Evolutionary conservation across 23 tunicate species (phyloP).

Genomic region (Aplidium turbinatum): DNA sequence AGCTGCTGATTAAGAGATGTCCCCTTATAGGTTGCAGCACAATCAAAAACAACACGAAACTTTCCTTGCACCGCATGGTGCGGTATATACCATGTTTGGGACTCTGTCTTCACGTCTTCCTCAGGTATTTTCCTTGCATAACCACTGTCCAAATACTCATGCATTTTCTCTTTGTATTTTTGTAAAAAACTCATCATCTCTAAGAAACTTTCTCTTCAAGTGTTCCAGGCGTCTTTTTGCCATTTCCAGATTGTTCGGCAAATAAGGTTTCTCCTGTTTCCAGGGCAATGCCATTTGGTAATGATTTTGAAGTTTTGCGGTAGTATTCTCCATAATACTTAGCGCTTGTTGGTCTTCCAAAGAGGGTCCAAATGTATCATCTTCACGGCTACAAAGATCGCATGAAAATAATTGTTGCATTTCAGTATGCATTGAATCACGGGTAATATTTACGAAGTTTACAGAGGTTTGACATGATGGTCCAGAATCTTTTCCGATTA

Average conservation of each 20-base stretch:
- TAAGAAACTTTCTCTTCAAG: conserved; percentile 7
- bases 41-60: conserved; percentile 25
- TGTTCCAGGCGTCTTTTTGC: neutral
- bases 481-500: too few species aligned
- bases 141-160: neutral
- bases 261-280: conserved; percentile 16
- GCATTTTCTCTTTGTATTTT: conserved; percentile 18
- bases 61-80: conserved; percentile 8
- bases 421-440: too few species aligned
- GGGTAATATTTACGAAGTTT: too few species aligned
- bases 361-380: too few species aligned
- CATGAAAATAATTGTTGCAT: too few species aligned
- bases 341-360: too few species aligned
- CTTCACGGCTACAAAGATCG: too few species aligned
- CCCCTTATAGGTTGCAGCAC: conserved; percentile 13
- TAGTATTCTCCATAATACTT: too few species aligned
- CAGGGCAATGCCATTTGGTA: conserved; percentile 15
- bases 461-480: too few species aligned
- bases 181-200: neutral
- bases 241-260: conserved; percentile 24
- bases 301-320: too few species aligned
- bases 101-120: neutral
- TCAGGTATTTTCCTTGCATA: conserved; percentile 3
- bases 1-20: too few species aligned
- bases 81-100: conserved; percentile 13